These are phyloP conservation scores for Leucoraja ocellata DNA, from an alignment of 2,797 vertebrate genomes.

Conservation along the genomic window DNA sequence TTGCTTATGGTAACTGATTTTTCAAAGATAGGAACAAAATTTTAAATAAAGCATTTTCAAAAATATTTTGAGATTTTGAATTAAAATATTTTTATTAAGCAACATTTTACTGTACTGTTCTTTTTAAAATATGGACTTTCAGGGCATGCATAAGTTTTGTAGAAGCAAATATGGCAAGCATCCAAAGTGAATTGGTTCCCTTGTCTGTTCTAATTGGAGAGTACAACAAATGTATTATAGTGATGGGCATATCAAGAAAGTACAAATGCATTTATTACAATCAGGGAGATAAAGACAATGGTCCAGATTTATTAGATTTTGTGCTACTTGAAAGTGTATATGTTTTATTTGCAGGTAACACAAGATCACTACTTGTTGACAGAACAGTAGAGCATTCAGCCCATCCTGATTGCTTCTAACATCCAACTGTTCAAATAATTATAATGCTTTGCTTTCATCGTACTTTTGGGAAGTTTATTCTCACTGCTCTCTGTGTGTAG, in stretches of 20 bases:
- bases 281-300: neutral
- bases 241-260: neutral
- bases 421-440: neutral
- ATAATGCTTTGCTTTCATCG: neutral
- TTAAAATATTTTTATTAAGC: constrained; percentile 1
- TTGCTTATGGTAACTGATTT: neutral
- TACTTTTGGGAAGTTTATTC: neutral
- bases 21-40: neutral
- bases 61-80: neutral
- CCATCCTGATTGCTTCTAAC: neutral
- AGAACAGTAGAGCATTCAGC: neutral
- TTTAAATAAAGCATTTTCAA: neutral
- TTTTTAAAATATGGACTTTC: neutral
- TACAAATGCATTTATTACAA: neutral
- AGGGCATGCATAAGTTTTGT: neutral
- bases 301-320: neutral
- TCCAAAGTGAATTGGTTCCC: neutral
- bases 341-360: neutral
- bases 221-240: neutral
- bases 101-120: neutral
- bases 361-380: neutral
- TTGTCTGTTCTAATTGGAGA: neutral
- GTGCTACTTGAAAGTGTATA: neutral
- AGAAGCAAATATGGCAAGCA: neutral
- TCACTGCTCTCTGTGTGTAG: neutral